These are phyloP conservation scores for Epistrophe eligans DNA, from an alignment of 2,888 invertebrate genomes.

Conservation along the genomic window DNA sequence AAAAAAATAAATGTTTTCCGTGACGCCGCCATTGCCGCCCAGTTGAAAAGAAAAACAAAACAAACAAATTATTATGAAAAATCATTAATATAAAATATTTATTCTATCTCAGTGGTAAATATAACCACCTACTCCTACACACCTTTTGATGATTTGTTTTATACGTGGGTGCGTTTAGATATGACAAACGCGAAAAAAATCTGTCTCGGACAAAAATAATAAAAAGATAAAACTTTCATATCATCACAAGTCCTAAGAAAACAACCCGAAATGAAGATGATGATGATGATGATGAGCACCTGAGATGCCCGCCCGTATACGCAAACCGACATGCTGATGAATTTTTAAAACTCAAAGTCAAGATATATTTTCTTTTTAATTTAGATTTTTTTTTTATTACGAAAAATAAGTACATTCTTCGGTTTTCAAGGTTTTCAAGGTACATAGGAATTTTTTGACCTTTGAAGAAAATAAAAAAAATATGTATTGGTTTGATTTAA, in stretches of 20 bases:
- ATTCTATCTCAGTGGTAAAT: not conserved
- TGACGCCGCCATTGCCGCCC: conserved; percentile 45
- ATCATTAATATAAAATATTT: conserved; percentile 5
- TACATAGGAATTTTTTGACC: not conserved
- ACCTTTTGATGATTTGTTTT: conserved; percentile 1
- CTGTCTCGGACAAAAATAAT: not conserved
- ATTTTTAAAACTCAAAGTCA: conserved; percentile 2
- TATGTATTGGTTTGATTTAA: not conserved
- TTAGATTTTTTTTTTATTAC: not conserved
- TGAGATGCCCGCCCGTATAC: not conserved
- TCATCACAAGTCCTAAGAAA: conserved; percentile 10
- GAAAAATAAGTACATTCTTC: not conserved
- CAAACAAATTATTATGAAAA: not conserved
- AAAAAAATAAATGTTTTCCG: conserved; percentile 19
- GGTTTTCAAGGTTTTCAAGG: not conserved
- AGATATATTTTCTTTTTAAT: not conserved
- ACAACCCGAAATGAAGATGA: conserved; percentile 9
- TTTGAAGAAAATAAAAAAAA: not conserved
- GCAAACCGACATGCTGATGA: not conserved
- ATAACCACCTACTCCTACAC: not conserved
- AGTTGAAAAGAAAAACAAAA: conserved; percentile 6
- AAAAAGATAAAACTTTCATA: not conserved
- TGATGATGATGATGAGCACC: conserved; percentile 10
- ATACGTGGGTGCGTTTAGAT: conserved; percentile 15
- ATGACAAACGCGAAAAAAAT: conserved; percentile 12